Percentiles rank a stretch among this genome's conserved stretches.
These are phyloP conservation scores for Chloropsis hardwickii DNA, from an alignment of 2,113 vertebrate genomes.

Conservation along the genomic window DNA sequence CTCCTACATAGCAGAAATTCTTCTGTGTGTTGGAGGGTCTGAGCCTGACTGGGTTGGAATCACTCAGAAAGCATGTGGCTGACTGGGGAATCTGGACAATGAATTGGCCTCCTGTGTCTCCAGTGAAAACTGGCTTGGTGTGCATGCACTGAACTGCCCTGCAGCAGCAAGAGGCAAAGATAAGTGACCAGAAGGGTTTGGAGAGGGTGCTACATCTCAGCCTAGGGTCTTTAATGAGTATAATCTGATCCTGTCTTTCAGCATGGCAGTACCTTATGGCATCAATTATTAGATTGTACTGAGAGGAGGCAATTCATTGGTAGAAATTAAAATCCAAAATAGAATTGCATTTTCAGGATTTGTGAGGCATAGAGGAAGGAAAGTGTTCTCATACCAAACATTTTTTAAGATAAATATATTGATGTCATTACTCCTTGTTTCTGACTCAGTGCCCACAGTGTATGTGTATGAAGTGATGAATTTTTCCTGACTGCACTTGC, in stretches of 20 bases:
- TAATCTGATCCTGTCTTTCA: neutral
- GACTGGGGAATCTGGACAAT: neutral
- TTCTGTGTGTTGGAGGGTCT: neutral
- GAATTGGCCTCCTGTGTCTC: neutral
- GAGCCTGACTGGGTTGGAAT: neutral
- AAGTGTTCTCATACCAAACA: neutral
- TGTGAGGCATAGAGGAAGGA: neutral
- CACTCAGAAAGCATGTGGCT: neutral
- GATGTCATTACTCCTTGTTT: neutral
- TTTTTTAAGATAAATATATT: neutral
- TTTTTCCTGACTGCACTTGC: neutral
- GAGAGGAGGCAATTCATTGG: neutral
- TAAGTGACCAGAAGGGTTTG: neutral
- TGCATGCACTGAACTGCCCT: neutral
- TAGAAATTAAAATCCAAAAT: neutral
- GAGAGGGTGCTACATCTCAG: neutral
- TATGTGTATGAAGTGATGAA: neutral
- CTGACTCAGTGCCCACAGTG: neutral
- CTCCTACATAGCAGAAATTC: conserved; percentile 25
- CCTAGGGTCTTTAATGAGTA: too few species aligned
- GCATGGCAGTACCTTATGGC: neutral
- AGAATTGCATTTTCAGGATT: neutral
- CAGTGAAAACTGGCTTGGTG: neutral
- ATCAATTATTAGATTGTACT: neutral
- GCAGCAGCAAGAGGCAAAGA: neutral